A percentile compares a stretch with the other conserved stretches of the same genome.
phyloP scores from a whole-genome alignment of 2,888 invertebrate species.

The Drosophila maculinotata region DNA sequence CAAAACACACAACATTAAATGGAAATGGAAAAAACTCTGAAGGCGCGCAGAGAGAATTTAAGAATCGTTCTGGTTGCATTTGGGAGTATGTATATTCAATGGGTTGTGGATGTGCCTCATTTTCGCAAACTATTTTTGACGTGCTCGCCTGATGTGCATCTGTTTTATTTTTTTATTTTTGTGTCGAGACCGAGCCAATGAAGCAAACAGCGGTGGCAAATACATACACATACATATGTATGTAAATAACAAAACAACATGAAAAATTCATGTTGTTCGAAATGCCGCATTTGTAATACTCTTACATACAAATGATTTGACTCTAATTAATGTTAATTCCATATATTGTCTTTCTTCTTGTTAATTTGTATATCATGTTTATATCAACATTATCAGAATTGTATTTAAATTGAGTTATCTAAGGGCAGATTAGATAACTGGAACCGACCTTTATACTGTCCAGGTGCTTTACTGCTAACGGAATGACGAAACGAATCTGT shows the following conservation, averaged over 20 bases:
- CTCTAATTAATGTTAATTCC: no score
- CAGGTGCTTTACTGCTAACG: neutral
- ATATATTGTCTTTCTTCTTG: no score
- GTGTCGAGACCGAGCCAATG: constrained; percentile 33
- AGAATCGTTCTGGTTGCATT: constrained; percentile 9
- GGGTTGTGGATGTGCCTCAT: constrained; percentile 35
- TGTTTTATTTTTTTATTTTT: constrained; percentile 29
- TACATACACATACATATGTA: constrained; percentile 14
- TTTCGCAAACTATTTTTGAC: constrained; percentile 67
- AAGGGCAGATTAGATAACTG: constrained; percentile 30
- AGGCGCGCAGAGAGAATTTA: constrained; percentile 39
- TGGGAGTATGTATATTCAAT: constrained; percentile 6
- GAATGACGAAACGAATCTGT: neutral
- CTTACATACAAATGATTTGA: constrained; percentile 1
- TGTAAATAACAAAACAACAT: constrained; percentile 39
- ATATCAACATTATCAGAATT: neutral
- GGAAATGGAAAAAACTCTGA: constrained; percentile 4
- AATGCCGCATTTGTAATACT: constrained; percentile 14
- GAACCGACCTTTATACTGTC: neutral
- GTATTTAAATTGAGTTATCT: constrained; percentile 1
- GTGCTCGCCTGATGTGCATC: constrained; percentile 48
- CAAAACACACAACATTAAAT: constrained; percentile 34
- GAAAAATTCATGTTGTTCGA: neutral
- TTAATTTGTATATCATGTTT: neutral
- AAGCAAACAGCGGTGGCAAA: constrained; percentile 33